A percentile compares a stretch with the other conserved stretches of the same genome.
phyloP scores from a whole-genome alignment of 2,113 vertebrate genomes.

The Carollia perspicillata region DNA sequence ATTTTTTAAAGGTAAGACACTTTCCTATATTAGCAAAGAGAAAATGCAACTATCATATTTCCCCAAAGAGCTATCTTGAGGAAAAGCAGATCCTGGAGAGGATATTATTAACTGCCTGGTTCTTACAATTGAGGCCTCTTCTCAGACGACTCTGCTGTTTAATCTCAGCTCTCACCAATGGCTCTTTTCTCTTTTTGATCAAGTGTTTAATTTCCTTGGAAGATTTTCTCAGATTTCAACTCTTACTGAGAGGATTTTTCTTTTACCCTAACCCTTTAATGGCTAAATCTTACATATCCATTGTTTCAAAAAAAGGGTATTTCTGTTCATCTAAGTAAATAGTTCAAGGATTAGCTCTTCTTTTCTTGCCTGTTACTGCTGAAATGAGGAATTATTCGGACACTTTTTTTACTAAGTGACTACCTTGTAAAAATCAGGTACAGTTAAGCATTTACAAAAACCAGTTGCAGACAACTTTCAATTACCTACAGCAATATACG shows the following conservation, averaged over 20 bases:
- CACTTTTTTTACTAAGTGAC: constrained; percentile 43
- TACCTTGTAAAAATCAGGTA: neutral
- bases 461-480: neutral
- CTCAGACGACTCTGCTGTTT: constrained; percentile 78
- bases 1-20: constrained; percentile 27
- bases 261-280: constrained; percentile 81
- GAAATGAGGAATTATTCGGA: constrained; percentile 53
- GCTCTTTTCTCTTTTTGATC: constrained; percentile 80
- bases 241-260: constrained; percentile 81
- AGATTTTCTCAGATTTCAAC: constrained; percentile 83
- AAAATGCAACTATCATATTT: constrained; percentile 70
- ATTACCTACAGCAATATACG: neutral
- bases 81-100: constrained; percentile 74
- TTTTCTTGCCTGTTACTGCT: constrained; percentile 27
- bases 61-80: constrained; percentile 69
- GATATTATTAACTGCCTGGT: constrained; percentile 75
- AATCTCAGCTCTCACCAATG: constrained; percentile 82
- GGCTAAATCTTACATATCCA: constrained; percentile 82
- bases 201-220: constrained; percentile 86
- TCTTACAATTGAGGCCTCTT: constrained; percentile 78
- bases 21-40: constrained; percentile 44
- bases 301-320: constrained; percentile 80
- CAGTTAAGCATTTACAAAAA: constrained; percentile 45
- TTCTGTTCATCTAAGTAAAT: constrained; percentile 84
- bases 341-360: constrained; percentile 79